Base-by-base conservation (phyloP, 2,113 vertebrate species). In the Pseudopipra pipra region DNA sequence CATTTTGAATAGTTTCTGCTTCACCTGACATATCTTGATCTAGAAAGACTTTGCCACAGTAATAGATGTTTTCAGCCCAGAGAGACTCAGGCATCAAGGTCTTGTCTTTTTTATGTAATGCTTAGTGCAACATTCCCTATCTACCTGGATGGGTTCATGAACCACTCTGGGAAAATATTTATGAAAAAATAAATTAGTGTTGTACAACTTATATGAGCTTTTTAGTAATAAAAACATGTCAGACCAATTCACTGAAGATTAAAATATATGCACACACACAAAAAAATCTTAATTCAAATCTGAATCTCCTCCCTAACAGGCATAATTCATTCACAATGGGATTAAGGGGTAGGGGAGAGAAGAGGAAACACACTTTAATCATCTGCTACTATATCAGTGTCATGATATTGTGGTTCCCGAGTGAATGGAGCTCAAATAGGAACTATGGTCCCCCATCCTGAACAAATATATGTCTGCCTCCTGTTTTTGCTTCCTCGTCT, bases 21-120 rank as follows among this genome's bases (percentile, higher is more conserved):
- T 94, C 76, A 88, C 20, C 56, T 84, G 63, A 83, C 31, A 12
- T 76, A n/a, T 52, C 77, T 75, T 77, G 70, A 77, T 94, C 28
- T 70, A 84, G 59, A 89, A 95, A 94, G 37, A 9, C 31, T 93
- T 80, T 86, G 44, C 22, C 27, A 71, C 33, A 55, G 23, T 47
- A 78, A 82, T 9, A 51, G 33, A 28, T 52, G 9, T 65, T 93
- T 87, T 95, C 65, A 68, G 55, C 24, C 35, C 39, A 17, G 33
- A 41, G 62, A 93, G 14, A 72, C 41, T 31, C 43, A 61, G 21
- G 18, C 21, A 70, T 39, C 35, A 58, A 87, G 7, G 4, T 80
- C 24, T 28, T 62, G 11, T 37, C 35, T 67, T 72, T 87, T 63
- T 68, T 67, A 6, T 70, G 46, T 59, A 43, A 54, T 51, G 22